A percentile compares a stretch with the other conserved stretches of the same genome.
Evolutionary conservation across 2,888 invertebrate genomes (phyloP).

Genomic region (Desoria tigrina): DNA sequence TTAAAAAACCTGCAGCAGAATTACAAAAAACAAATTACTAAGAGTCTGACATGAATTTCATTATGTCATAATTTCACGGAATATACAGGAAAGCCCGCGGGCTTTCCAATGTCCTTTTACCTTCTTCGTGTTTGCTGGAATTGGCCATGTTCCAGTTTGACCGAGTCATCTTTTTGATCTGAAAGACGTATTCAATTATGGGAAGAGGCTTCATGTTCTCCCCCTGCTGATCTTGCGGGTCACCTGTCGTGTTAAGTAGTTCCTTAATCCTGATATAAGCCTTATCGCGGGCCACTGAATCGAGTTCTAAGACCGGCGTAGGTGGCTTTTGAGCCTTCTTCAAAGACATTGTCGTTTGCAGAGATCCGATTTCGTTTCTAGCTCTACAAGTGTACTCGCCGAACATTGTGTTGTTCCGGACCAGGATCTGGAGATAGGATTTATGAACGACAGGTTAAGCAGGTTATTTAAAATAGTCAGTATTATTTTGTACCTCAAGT

Average conservation of each 20-base stretch:
- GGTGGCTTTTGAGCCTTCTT: slow-evolving; percentile 51
- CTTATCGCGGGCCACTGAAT: slow-evolving; percentile 39
- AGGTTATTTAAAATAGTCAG: neutral
- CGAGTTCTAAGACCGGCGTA: slow-evolving; percentile 43
- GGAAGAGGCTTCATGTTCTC: slow-evolving; percentile 47
- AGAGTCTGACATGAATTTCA: neutral
- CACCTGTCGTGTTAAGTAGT: slow-evolving; percentile 29
- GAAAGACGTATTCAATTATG: slow-evolving; percentile 51
- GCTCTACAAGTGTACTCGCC: slow-evolving; percentile 49
- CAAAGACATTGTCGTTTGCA: slow-evolving; percentile 41
- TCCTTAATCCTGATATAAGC: slow-evolving; percentile 47
- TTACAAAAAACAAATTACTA: neutral
- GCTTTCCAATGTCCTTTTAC: slow-evolving; percentile 20
- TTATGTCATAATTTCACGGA: too few species aligned
- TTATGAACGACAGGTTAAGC: too few species aligned
- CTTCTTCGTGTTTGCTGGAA: slow-evolving; percentile 43
- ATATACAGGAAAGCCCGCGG: neutral
- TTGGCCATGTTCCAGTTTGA: slow-evolving; percentile 51
- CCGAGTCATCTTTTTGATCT: slow-evolving; percentile 52
- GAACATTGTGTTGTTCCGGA: slow-evolving; percentile 44
- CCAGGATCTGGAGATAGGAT: slow-evolving; percentile 37
- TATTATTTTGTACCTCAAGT: slow-evolving; percentile 42
- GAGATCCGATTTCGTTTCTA: slow-evolving; percentile 44
- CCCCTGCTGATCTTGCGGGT: slow-evolving; percentile 46
- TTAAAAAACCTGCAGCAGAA: slow-evolving; percentile 47